Conservation (phyloP, 2,888 invertebrate species). For the Pristionchus entomophagus region DNA sequence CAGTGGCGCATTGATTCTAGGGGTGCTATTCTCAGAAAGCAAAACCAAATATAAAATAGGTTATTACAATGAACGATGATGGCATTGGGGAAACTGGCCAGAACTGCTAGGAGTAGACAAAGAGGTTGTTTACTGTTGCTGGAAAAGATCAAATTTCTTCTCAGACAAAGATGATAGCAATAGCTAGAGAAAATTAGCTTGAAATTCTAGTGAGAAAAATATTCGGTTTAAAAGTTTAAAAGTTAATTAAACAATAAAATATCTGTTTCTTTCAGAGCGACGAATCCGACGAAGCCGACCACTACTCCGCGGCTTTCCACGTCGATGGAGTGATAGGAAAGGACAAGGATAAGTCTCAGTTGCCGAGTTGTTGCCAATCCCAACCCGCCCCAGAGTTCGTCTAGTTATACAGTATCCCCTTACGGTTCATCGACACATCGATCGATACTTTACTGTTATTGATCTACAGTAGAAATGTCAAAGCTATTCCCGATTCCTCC, state of each 20-base stretch:
- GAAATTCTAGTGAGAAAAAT: background rate
- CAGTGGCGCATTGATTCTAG: too few relatives aligned
- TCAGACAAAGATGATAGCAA: too few relatives aligned
- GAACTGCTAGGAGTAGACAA: too few relatives aligned
- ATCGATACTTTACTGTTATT: background rate
- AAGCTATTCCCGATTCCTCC: too few relatives aligned
- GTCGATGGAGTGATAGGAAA: constrained; percentile 75
- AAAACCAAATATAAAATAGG: too few relatives aligned
- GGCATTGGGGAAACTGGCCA: too few relatives aligned
- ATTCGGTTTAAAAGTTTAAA: background rate
- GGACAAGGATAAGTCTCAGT: constrained; percentile 56
- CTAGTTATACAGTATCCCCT: constrained; percentile 47
- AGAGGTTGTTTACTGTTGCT: too few relatives aligned
- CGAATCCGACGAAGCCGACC: constrained; percentile 61
- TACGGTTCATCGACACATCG: constrained; percentile 27
- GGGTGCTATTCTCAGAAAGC: too few relatives aligned
- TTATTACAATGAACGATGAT: too few relatives aligned
- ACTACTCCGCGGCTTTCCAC: constrained; percentile 74
- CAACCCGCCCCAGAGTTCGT: constrained; percentile 64
- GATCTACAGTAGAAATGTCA: too few relatives aligned
- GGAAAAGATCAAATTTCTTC: too few relatives aligned
- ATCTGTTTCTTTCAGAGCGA: constrained; percentile 52
- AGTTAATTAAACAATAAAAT: background rate
- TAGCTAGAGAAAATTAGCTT: too few relatives aligned
- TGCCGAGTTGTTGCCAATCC: constrained; percentile 43